Evolutionary conservation across 2,113 vertebrate genomes (phyloP).

Genomic region (Festucalex cinctus): DNA sequence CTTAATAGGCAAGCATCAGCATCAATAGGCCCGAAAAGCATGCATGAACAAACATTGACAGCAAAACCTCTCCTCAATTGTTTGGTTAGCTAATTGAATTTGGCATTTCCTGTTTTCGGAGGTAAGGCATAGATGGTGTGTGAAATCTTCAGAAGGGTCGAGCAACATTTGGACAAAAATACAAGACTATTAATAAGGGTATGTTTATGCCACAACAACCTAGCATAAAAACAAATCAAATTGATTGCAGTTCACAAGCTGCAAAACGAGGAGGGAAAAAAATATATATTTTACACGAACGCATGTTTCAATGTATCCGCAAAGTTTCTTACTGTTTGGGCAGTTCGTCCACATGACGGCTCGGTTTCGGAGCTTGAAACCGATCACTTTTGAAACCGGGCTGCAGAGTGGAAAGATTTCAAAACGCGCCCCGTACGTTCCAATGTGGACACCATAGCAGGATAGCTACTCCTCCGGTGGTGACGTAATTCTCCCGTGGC

Average conservation of each 20-base stretch:
- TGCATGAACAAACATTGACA: neutral
- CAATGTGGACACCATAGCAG: too few relatives aligned
- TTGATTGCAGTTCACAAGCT: neutral
- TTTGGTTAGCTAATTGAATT: constrained; percentile 23
- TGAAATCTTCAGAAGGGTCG: constrained; percentile 12
- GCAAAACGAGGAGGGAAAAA: neutral
- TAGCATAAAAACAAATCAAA: neutral
- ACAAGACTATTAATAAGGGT: neutral
- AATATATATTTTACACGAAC: too few relatives aligned
- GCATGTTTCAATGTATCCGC: too few relatives aligned
- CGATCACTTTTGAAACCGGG: too few relatives aligned
- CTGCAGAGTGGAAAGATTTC: too few relatives aligned
- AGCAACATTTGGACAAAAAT: constrained; percentile 1
- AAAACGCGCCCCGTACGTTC: too few relatives aligned
- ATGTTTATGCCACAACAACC: neutral
- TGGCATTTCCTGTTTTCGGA: constrained; percentile 31
- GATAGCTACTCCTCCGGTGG: too few relatives aligned
- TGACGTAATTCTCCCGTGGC: too few relatives aligned
- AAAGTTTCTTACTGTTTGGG: too few relatives aligned
- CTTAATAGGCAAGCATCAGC: neutral
- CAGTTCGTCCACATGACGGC: too few relatives aligned
- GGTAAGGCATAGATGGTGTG: constrained; percentile 12
- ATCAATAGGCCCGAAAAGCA: neutral
- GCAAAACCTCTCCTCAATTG: neutral
- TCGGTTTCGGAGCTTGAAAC: too few relatives aligned